phyloP scores from a whole-genome alignment of 2,113 vertebrate species.

The Prolemur simus region DNA sequence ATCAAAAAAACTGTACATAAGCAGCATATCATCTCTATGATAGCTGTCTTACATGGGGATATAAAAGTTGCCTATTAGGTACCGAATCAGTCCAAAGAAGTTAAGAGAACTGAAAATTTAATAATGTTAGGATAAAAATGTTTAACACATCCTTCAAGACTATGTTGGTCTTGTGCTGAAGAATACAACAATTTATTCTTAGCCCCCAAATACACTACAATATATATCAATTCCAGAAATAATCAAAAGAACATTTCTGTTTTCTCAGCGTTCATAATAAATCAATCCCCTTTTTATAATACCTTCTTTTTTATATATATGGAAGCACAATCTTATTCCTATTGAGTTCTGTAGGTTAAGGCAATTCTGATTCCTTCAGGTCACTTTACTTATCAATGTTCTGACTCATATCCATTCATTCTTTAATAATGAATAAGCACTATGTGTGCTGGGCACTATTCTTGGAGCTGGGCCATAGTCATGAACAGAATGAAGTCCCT shows the following conservation, averaged over 20 bases:
- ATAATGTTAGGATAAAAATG: not conserved
- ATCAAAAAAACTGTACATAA: not conserved
- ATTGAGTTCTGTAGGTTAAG: not conserved
- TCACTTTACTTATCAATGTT: not conserved
- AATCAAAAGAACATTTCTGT: not conserved
- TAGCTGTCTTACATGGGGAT: not conserved
- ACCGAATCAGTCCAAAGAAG: not conserved
- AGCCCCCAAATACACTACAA: not conserved
- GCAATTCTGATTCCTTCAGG: not conserved
- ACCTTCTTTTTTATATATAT: not conserved
- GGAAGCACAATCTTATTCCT: not conserved
- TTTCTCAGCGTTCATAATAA: not conserved
- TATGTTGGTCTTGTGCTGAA: not conserved
- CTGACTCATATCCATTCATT: not conserved
- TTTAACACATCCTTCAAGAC: not conserved
- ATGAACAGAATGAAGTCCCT: not conserved
- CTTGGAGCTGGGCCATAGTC: not conserved
- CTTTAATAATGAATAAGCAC: not conserved
- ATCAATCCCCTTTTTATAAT: not conserved
- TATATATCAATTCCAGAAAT: not conserved
- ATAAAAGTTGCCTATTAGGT: not conserved
- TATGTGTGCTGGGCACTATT: not conserved
- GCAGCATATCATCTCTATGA: not conserved
- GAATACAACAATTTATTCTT: not conserved
- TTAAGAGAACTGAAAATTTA: slow-evolving; percentile 42